These are phyloP conservation scores for Ashinkailepas kermadecensis DNA, from an alignment of 2,888 invertebrate species.

Conservation along the genomic window DNA sequence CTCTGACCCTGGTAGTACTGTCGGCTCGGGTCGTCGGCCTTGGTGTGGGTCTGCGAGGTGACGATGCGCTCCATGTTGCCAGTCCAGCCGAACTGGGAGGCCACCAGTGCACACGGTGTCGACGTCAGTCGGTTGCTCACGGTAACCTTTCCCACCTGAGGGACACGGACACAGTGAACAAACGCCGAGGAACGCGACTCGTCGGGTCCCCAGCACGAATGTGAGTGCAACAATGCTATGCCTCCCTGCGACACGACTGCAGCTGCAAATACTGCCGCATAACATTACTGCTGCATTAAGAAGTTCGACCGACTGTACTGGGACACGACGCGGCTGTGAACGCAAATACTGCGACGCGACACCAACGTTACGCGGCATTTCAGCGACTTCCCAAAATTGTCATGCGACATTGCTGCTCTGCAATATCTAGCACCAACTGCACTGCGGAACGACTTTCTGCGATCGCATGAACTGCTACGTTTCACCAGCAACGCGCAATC, in stretches of 20 bases:
- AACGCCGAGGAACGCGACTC: not conserved
- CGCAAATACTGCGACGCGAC: no score
- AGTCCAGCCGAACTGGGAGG: conserved; percentile 54
- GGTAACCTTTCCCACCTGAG: conserved; percentile 49
- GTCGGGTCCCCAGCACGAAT: not conserved
- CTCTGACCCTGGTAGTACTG: conserved; percentile 81
- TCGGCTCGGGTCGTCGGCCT: conserved; percentile 45
- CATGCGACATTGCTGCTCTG: no score
- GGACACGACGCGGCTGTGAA: no score
- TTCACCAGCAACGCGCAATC: no score
- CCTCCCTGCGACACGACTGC: not conserved
- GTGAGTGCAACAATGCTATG: not conserved
- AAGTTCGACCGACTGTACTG: no score
- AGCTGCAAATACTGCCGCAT: no score
- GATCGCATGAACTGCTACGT: no score
- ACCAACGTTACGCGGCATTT: no score
- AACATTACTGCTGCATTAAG: no score
- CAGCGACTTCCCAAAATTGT: no score
- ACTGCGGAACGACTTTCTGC: no score
- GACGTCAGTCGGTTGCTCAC: conserved; percentile 51
- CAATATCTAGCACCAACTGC: no score
- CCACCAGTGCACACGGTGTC: conserved; percentile 54
- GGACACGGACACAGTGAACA: not conserved
- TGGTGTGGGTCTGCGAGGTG: conserved; percentile 52
- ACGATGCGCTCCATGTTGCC: conserved; percentile 59